Evolutionary conservation across 1,140 invertebrate species (phyloP).

Genomic region (Drosophila tropicalis): DNA sequence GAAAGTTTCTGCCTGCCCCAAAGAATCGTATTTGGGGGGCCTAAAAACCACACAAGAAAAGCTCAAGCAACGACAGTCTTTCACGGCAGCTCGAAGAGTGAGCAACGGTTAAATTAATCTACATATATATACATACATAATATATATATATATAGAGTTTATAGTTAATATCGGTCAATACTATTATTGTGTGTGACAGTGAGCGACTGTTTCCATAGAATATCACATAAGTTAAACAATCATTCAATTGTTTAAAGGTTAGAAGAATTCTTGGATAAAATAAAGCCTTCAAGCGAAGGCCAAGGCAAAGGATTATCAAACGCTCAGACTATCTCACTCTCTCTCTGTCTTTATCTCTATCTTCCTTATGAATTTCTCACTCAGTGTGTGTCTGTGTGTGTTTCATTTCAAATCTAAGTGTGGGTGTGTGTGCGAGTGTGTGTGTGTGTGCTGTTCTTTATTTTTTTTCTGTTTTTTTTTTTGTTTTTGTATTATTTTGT

Average conservation of each 20-base stretch:
- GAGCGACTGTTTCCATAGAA: background rate
- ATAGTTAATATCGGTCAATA: slow-evolving; percentile 52
- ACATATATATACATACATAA: background rate
- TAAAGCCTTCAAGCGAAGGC: background rate
- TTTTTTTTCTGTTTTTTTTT: background rate
- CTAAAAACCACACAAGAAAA: slow-evolving; percentile 79
- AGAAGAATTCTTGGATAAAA: slow-evolving; percentile 36
- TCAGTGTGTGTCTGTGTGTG: background rate
- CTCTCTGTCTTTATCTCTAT: background rate
- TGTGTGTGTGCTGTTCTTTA: background rate
- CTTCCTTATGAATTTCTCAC: background rate
- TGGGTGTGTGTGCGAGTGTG: slow-evolving; percentile 14
- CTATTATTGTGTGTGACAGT: slow-evolving; percentile 20
- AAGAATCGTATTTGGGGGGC: slow-evolving; percentile 60
- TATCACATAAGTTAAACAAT: background rate
- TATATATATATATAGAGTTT: background rate
- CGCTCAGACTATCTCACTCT: slow-evolving; percentile 8
- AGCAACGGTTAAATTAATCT: slow-evolving; percentile 46
- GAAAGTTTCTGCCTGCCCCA: slow-evolving; percentile 49
- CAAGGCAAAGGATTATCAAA: slow-evolving; percentile 36
- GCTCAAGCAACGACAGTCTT: slow-evolving; percentile 74
- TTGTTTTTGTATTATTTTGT: slow-evolving; percentile 25
- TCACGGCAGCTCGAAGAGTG: slow-evolving; percentile 67
- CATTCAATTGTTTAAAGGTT: slow-evolving; percentile 37
- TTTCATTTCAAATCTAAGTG: background rate